Base-by-base conservation (phyloP, 2,113 vertebrate species). In the Phainopepla nitens region DNA sequence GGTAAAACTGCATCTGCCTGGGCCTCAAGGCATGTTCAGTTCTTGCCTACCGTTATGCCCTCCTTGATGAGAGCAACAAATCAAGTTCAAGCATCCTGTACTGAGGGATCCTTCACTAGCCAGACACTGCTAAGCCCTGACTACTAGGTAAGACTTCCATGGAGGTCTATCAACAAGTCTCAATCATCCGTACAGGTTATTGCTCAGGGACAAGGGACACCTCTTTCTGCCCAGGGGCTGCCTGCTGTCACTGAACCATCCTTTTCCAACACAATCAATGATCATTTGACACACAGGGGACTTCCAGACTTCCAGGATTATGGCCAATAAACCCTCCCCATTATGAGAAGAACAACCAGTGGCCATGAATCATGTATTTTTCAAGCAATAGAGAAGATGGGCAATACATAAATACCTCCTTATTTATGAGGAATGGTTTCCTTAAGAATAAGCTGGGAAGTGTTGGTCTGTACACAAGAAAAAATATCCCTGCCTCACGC, bases 91-190 rank as follows among this genome's bases (percentile, higher is more conserved):
- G 51, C 56, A 96, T 64, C 64, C 35, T 64, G 35, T 66, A 62
- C 82, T 66, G 87, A 86, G 87, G 85, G 64, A 81, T 86, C 51
- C 71, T 77, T 80, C 64, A 70, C 76, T 0, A 2, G 20, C 53
- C 64, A 89, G 68, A 58, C 3, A 1, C 28, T 68, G 58, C 69
- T 50, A 78, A 90, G 56, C 51, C 51, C 79, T n/a, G 31, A 86
- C 85, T 78, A 51, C n/a, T 27, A 39, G 82, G 39, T 50, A 90
- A 65, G 84, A 57, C 81, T 96, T 87, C 49, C 62, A 82, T 27
- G 33, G 79, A 93, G 54, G 56, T 96, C 95, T 75, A 89, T 93
- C 94, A 95, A 81, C 94, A 92, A 95, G 87, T 87, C 72, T 96
- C 93, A 94, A 81, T 96, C 93, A 95, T 89, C 93, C 1, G 2